These are phyloP conservation scores for Limenitis camilla DNA, from an alignment of 2,888 invertebrate species.

Conservation along the genomic window DNA sequence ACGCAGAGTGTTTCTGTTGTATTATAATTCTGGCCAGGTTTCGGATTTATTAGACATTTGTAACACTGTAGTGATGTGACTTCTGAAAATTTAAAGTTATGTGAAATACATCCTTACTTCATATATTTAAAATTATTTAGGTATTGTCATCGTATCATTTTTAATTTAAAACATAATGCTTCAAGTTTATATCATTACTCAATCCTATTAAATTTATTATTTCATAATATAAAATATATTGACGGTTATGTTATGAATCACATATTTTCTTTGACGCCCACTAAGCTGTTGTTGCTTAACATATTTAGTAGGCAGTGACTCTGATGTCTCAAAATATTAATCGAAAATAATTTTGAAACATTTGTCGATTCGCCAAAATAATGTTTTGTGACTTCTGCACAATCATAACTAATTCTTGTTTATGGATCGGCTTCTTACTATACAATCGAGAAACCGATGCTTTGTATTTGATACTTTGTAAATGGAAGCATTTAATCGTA, in stretches of 20 bases:
- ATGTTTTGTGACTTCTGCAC: too few relatives aligned
- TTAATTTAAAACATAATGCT: not conserved
- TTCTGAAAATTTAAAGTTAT: conserved; percentile 38
- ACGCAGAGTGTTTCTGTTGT: conserved; percentile 81
- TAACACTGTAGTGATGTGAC: conserved; percentile 79
- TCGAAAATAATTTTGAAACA: too few relatives aligned
- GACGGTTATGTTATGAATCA: conserved; percentile 20
- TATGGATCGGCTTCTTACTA: too few relatives aligned
- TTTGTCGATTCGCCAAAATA: too few relatives aligned
- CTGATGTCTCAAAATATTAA: too few relatives aligned
- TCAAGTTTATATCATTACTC: not conserved
- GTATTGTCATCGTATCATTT: too few relatives aligned
- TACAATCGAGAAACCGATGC: too few relatives aligned
- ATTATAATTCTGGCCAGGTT: conserved; percentile 73
- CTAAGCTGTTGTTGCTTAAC: conserved; percentile 21
- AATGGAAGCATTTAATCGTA: too few relatives aligned
- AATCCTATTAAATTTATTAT: not conserved
- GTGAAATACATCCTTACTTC: not conserved
- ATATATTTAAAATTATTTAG: too few relatives aligned
- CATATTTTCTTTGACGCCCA: conserved; percentile 32
- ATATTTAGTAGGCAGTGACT: too few relatives aligned
- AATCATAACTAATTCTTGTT: too few relatives aligned
- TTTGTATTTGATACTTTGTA: too few relatives aligned
- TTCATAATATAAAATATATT: conserved; percentile 8
- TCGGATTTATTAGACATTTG: conserved; percentile 79